phyloP scores from a whole-genome alignment of 2,888 invertebrate genomes.

The Acanthosepion lycidas region DNA sequence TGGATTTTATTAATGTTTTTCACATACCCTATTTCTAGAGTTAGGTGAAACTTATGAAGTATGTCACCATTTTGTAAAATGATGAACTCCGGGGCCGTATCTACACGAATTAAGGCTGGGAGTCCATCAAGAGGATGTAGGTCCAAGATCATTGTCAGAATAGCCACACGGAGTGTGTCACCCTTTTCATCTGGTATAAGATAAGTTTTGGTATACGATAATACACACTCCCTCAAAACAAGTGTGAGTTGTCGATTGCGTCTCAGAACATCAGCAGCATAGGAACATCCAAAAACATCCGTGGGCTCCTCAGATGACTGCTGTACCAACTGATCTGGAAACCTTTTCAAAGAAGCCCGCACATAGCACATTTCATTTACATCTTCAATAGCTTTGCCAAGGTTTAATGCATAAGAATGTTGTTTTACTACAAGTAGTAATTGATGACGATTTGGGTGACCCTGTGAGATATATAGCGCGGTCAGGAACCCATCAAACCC shows the following conservation, averaged over 20 bases:
- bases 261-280: too few relatives aligned
- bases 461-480: background rate
- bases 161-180: background rate
- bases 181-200: background rate
- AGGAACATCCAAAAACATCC: too few relatives aligned
- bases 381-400: background rate
- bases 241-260: too few relatives aligned
- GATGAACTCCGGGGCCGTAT: background rate
- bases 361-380: background rate
- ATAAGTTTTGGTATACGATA: background rate
- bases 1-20: background rate
- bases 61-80: background rate
- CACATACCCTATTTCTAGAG: background rate
- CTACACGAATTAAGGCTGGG: background rate
- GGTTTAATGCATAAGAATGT: background rate
- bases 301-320: background rate
- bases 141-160: background rate
- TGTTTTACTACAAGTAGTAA: background rate
- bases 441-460: background rate
- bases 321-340: background rate
- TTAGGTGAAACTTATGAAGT: background rate
- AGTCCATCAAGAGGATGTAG: background rate
- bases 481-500: background rate
- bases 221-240: background rate
- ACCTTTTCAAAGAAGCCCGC: background rate